These are phyloP conservation scores for Mormyrus lacerda DNA, from an alignment of 2,113 vertebrate species.

Conservation along the genomic window DNA sequence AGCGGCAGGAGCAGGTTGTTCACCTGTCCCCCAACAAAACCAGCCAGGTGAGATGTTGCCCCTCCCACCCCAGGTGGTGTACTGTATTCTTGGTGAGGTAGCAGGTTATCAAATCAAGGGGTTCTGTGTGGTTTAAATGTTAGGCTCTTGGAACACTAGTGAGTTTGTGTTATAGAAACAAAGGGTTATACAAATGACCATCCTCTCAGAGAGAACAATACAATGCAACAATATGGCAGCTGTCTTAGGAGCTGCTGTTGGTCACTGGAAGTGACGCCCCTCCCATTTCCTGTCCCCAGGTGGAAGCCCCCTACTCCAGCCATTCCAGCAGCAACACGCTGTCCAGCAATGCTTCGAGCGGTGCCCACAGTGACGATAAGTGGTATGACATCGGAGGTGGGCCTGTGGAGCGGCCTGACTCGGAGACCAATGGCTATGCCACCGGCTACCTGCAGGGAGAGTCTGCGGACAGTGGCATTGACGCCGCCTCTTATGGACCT, in stretches of 20 bases:
- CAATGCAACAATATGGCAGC: not conserved
- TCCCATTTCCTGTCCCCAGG: conserved; percentile 45
- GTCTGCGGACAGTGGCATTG: conserved; percentile 86
- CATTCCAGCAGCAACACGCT: conserved; percentile 96
- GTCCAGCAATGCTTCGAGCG: conserved; percentile 88
- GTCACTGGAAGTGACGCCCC: not conserved
- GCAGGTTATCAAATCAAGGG: not conserved
- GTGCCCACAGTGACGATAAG: conserved; percentile 87
- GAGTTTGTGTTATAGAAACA: not conserved
- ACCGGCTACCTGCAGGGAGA: conserved; percentile 76
- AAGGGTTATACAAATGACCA: not conserved
- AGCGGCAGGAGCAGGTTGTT: conserved; percentile 75
- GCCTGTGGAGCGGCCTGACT: conserved; percentile 67
- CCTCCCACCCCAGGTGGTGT: not conserved
- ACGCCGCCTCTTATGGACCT: conserved; percentile 81
- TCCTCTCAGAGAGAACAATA: not conserved
- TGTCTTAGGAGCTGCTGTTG: too few species aligned
- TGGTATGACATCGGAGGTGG: conserved; percentile 81
- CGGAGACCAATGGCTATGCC: conserved; percentile 72
- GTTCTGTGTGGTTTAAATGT: not conserved
- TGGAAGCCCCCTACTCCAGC: conserved; percentile 85
- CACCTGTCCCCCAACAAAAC: conserved; percentile 81
- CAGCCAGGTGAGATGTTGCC: conserved; percentile 68
- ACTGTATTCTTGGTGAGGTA: not conserved
- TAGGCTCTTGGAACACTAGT: not conserved